Evolutionary conservation across 2,797 vertebrate genomes (phyloP).

Genomic region (Chelon labrosus): DNA sequence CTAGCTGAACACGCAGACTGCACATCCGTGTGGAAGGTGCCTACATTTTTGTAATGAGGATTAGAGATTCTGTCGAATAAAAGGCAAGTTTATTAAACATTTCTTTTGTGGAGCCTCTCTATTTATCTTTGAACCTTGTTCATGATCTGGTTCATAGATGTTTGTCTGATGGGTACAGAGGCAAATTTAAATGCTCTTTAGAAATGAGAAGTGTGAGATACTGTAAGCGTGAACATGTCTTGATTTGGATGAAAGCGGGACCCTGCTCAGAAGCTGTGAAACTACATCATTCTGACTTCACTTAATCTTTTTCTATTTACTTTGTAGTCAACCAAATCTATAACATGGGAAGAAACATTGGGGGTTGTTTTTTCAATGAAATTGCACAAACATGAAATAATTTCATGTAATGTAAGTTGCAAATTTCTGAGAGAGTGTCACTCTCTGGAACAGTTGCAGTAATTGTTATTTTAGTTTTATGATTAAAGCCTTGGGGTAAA

Average conservation of each 20-base stretch:
- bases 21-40: slow-evolving; percentile 58
- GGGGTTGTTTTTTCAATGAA: too few species aligned
- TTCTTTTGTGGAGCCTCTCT: slow-evolving; percentile 6
- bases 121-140: neutral
- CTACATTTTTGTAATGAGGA: slow-evolving; percentile 69
- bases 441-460: neutral
- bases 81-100: slow-evolving; percentile 57
- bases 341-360: neutral
- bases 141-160: neutral
- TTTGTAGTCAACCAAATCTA: neutral
- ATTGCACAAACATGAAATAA: too few species aligned
- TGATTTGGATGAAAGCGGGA: too few species aligned
- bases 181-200: too few species aligned
- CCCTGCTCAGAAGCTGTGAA: neutral
- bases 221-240: too few species aligned
- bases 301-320: neutral
- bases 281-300: neutral
- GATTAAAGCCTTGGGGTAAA: too few species aligned
- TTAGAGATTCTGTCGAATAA: slow-evolving; percentile 66
- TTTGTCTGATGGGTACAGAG: neutral
- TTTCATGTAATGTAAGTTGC: too few species aligned
- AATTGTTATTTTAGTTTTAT: neutral
- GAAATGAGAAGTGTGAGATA: too few species aligned
- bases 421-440: neutral
- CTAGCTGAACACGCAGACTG: slow-evolving; percentile 24